Conservation (phyloP, 2,113 vertebrate species). For the Mesembrinibis cayennensis region DNA sequence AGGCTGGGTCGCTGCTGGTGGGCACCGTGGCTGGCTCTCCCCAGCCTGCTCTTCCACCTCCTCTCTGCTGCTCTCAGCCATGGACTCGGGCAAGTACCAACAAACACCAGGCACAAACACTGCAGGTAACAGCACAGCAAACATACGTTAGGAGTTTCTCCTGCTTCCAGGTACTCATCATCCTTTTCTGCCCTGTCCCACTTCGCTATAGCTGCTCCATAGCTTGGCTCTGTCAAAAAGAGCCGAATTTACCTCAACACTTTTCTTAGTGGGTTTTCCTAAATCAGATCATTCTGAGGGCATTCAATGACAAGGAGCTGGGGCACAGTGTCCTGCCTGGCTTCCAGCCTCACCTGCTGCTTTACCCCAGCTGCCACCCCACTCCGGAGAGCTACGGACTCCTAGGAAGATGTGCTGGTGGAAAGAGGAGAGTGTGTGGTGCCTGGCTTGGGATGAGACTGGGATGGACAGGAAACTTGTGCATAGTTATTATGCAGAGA, state of each 20-base stretch:
- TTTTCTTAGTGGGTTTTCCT: neutral
- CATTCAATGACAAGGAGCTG: neutral
- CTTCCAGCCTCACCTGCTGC: neutral
- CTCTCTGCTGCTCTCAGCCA: neutral
- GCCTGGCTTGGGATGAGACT: neutral
- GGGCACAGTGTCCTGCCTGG: neutral
- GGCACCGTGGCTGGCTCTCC: neutral
- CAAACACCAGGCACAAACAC: neutral
- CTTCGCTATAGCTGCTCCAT: rapidly evolving
- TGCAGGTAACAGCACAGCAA: neutral
- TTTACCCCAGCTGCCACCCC: neutral
- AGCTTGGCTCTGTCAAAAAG: neutral
- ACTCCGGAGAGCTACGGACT: no score
- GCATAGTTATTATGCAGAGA: neutral
- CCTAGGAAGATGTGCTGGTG: neutral
- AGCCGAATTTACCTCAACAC: neutral
- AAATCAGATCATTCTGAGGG: neutral
- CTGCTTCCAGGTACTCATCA: neutral
- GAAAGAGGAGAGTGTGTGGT: neutral
- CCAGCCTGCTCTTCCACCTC: neutral
- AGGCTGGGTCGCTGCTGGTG: neutral
- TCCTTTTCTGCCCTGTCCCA: neutral
- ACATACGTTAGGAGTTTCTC: neutral
- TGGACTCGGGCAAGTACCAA: neutral
- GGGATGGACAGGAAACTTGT: neutral